A percentile compares a stretch with the other conserved stretches of the same genome.
These are phyloP conservation scores for Aptenodytes patagonicus DNA, from an alignment of 2,113 vertebrate genomes.

Conservation along the genomic window DNA sequence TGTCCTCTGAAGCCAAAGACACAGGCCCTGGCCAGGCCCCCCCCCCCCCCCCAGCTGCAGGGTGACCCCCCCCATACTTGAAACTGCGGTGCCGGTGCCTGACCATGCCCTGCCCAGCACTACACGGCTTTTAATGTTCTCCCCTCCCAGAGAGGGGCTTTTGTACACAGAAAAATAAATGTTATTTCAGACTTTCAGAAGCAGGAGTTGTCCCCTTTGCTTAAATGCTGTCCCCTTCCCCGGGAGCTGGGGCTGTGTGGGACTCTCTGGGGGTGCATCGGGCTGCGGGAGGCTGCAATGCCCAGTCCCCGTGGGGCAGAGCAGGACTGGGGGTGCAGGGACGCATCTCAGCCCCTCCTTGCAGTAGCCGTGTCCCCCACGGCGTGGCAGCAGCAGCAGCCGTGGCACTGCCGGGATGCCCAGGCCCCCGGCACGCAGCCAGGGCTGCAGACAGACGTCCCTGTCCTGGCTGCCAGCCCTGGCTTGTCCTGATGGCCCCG, in stretches of 20 bases:
- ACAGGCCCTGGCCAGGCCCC: not conserved
- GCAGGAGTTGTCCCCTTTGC: accelerated
- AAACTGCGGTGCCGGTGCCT: not conserved
- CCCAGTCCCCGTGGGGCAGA: not conserved
- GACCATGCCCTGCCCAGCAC: not conserved
- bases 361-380: not conserved
- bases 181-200: not conserved
- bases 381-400: not conserved
- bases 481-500: accelerated
- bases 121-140: not conserved
- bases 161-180: not conserved
- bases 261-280: accelerated
- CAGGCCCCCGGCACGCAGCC: accelerated
- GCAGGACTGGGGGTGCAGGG: no score
- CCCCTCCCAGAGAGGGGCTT: not conserved
- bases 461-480: not conserved
- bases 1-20: not conserved
- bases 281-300: not conserved
- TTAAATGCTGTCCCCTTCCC: not conserved
- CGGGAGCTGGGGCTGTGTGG: no score
- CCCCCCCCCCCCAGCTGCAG: not conserved
- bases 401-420: not conserved
- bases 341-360: not conserved
- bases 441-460: not conserved
- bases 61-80: not conserved